phyloP scores from a whole-genome alignment of 2,113 vertebrate genomes.

The Piaya cayana region DNA sequence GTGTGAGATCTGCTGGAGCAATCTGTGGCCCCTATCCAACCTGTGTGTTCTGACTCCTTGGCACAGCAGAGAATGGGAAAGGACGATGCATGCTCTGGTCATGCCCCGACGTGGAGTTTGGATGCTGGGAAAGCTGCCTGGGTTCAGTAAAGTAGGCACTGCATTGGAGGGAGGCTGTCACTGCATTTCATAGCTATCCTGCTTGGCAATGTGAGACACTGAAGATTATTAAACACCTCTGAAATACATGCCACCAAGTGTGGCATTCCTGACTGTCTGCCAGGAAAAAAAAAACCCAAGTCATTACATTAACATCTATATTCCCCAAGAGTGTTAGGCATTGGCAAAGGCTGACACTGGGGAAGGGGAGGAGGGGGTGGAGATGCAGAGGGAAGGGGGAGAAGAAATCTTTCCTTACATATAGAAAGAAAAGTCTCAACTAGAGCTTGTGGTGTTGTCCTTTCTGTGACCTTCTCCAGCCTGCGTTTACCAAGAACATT shows the following conservation, averaged over 20 bases:
- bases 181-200: background rate
- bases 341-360: background rate
- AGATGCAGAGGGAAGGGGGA: background rate
- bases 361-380: background rate
- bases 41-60: rapidly evolving
- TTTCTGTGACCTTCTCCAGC: background rate
- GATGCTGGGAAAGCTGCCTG: background rate
- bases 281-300: constrained; percentile 22
- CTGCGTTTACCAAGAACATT: background rate
- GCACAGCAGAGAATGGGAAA: background rate
- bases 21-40: background rate
- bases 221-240: background rate
- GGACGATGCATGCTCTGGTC: background rate
- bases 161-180: background rate
- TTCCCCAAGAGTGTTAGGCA: background rate
- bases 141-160: rapidly evolving
- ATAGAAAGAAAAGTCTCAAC: background rate
- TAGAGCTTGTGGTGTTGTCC: background rate
- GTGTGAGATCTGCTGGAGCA: background rate
- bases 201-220: rapidly evolving
- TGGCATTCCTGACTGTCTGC: constrained; percentile 1
- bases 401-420: background rate
- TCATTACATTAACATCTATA: constrained; percentile 3
- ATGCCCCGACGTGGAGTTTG: background rate
- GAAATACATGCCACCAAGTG: background rate